A percentile compares a stretch with the other conserved stretches of the same genome.
These are phyloP conservation scores for Zoroaster sp. DNA, from an alignment of 53 echinoderm and acorn worm species.

Conservation along the genomic window DNA sequence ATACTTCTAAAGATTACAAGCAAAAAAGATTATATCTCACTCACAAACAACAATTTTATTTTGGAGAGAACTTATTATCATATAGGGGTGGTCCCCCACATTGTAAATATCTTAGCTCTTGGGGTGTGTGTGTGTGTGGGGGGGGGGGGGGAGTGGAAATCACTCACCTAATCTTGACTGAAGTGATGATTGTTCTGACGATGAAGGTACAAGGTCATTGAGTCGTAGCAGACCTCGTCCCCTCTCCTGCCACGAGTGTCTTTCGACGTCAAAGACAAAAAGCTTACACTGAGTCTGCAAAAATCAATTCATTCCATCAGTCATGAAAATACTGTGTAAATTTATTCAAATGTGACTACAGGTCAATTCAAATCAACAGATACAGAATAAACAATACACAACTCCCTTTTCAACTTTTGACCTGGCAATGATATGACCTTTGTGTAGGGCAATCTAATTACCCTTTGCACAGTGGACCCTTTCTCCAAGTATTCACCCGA, in stretches of 20 bases:
- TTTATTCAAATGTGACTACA: no score
- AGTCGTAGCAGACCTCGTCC: conserved; percentile 88
- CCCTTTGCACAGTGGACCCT: no score
- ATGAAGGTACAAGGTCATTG: conserved; percentile 71
- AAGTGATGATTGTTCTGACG: conserved; percentile 61
- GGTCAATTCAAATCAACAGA: background rate
- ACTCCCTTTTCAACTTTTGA: background rate
- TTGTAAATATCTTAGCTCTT: background rate
- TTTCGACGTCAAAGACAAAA: conserved; percentile 82
- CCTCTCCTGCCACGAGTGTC: conserved; percentile 81
- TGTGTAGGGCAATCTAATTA: no score
- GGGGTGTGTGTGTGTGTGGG: background rate
- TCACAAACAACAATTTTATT: no score
- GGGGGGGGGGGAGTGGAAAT: background rate
- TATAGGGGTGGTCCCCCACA: background rate
- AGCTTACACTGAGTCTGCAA: conserved; percentile 92
- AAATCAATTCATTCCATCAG: background rate
- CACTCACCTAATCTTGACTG: conserved; percentile 90
- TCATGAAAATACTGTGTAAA: no score
- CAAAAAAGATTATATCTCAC: no score
- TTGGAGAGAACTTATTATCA: no score
- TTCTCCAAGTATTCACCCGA: no score
- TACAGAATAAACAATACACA: background rate
- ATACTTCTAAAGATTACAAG: no score
- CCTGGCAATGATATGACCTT: no score